Percentiles rank a stretch among this genome's conserved stretches.
These are phyloP conservation scores for Hiodon tergisus DNA, from an alignment of 2,113 vertebrate genomes.

Conservation along the genomic window DNA sequence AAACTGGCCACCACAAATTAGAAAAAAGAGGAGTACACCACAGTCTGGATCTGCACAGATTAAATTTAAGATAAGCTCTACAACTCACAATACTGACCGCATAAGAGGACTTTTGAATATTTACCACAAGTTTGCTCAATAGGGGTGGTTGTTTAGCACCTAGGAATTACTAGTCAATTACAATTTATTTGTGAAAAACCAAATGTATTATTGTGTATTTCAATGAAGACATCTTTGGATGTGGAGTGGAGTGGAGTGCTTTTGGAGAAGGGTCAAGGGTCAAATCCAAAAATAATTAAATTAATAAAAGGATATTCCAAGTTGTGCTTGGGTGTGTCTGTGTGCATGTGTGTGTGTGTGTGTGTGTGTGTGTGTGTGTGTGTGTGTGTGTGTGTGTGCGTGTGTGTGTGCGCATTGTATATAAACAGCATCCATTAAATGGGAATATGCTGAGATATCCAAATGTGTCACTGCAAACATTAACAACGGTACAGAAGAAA, in stretches of 20 bases:
- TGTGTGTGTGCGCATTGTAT: conserved; percentile 26
- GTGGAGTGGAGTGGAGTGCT: conserved; percentile 11
- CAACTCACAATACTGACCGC: conserved; percentile 30
- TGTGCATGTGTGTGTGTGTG: not conserved
- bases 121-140: not conserved
- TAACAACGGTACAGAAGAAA: not conserved
- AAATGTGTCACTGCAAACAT: not conserved
- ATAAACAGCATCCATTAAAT: conserved; percentile 30
- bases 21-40: conserved; percentile 25
- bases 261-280: conserved; percentile 36
- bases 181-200: no score
- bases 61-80: conserved; percentile 12
- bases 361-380: no score
- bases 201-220: no score
- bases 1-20: conserved; percentile 30
- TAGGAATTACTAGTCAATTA: not conserved
- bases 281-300: conserved; percentile 34
- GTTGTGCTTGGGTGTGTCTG: not conserved
- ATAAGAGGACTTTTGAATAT: conserved; percentile 18
- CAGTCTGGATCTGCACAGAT: conserved; percentile 15
- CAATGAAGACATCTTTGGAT: no score
- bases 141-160: not conserved
- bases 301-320: not conserved
- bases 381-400: no score
- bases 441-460: conserved; percentile 7